Base-by-base conservation (phyloP, 2,797 vertebrate species). In the Morelia viridis region DNA sequence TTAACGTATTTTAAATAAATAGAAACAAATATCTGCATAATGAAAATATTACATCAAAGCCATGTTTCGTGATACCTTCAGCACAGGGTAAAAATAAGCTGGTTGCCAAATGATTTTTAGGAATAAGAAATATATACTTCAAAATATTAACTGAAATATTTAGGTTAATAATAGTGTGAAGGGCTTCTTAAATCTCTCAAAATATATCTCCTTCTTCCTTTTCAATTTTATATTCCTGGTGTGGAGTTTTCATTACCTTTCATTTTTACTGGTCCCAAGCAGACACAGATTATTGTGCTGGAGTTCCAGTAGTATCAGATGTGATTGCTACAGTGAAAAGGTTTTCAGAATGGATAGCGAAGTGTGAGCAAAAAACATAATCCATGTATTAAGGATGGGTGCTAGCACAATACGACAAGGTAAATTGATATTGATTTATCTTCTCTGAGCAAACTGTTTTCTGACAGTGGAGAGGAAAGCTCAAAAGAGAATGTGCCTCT, bases 371-470 rank as follows among this genome's bases (percentile, higher is more conserved):
- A 95, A 96, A 92, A 90, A 91, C 68, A 95, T 93, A 95, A 96
- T 95, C 94, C 93, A 88, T 89, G 85, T 92, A 95, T 95, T 95
- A 96, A 95, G 94, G 31, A 93, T 88, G 65, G 92, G 31, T 93
- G 89, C 58, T 92, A 93, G 62, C 65, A 95, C 89, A 95, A 92
- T 76, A 91, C 41, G 91, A 71, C 31, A 93, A 93, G n/a, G 50
- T 94, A 96, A 96, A 95, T 92, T 96, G 92, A 12, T 93, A 96
- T 95, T 95, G 94, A 96, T 96, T 93, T 91, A 90, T 92, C 46
- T 93, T 96, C 86, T 94, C 90, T 88, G 92, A 64, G 24, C 89
- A 96, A 96, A 89, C 60, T 92, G 62, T 93, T 96, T 97, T 94
- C 68, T 94, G 92, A 92, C 86, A 93, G n/a, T 65, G 3, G 56